Conservation (phyloP, 2,888 invertebrate species). For the Leuctra nigra region DNA sequence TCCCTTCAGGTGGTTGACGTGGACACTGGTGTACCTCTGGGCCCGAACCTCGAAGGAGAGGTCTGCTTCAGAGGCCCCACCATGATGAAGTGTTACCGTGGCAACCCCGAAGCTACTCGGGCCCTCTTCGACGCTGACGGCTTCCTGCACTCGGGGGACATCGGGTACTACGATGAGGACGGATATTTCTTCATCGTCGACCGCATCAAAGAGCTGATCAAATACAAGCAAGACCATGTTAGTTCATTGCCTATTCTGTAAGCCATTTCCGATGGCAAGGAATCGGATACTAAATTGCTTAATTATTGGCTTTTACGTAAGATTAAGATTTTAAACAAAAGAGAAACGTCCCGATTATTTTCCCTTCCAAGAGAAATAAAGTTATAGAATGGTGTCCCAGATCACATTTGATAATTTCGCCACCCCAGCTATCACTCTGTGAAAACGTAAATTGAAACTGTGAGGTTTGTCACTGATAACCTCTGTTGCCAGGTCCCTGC, state of each 20-base stretch:
- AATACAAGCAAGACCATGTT: slow-evolving; percentile 44
- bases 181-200: slow-evolving; percentile 41
- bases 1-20: slow-evolving; percentile 14
- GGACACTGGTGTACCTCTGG: slow-evolving; percentile 4
- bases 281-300: too few species aligned
- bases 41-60: slow-evolving; percentile 14
- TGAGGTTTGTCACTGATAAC: neutral
- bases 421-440: too few species aligned
- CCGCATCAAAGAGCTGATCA: slow-evolving; percentile 45
- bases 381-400: too few species aligned
- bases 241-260: too few species aligned
- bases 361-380: too few species aligned
- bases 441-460: neutral
- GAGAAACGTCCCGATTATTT: too few species aligned
- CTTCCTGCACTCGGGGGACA: slow-evolving; percentile 36
- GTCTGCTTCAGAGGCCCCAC: neutral
- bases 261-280: too few species aligned
- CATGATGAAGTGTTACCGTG: slow-evolving; percentile 9
- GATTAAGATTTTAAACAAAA: too few species aligned
- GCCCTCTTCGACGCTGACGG: slow-evolving; percentile 18
- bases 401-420: too few species aligned
- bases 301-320: too few species aligned
- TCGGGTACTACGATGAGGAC: slow-evolving; percentile 40
- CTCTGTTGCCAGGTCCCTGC: neutral
- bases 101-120: slow-evolving; percentile 12